Evolutionary conservation across 2,888 invertebrate species (phyloP).

Genomic region (Phrixothrix hirtus): DNA sequence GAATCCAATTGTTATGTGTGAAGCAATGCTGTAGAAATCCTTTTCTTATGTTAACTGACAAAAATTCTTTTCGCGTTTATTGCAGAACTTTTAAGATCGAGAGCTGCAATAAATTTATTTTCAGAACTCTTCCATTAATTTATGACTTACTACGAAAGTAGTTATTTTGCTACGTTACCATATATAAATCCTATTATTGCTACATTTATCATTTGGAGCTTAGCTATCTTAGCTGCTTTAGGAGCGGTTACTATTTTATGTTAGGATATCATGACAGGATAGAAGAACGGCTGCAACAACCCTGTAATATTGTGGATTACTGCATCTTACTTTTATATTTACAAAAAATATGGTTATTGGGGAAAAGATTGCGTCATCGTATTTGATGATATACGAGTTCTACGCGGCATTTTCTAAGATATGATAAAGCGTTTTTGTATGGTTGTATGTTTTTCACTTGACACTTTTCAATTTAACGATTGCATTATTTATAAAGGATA

Average conservation of each 20-base stretch:
- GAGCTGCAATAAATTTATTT: neutral
- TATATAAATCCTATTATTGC: constrained; percentile 1
- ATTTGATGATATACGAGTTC: constrained; percentile 28
- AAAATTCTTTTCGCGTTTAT: too few relatives aligned
- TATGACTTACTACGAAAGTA: neutral
- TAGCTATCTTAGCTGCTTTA: constrained; percentile 7
- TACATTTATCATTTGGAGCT: constrained; percentile 10
- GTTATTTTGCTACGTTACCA: neutral
- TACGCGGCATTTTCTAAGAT: constrained; percentile 20
- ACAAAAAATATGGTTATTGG: constrained; percentile 29
- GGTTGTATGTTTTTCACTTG: constrained; percentile 23
- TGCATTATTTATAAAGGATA: constrained; percentile 21
- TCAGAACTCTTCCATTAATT: too few relatives aligned
- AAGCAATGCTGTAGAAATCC: neutral
- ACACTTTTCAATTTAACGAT: constrained; percentile 22
- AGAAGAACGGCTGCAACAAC: constrained; percentile 3
- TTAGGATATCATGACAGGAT: constrained; percentile 10
- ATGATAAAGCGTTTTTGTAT: constrained; percentile 26
- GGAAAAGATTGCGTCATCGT: constrained; percentile 28
- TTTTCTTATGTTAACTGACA: too few relatives aligned
- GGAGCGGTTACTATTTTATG: constrained; percentile 7
- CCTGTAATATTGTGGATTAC: constrained; percentile 23
- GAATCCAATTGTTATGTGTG: too few relatives aligned
- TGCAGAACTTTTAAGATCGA: neutral
- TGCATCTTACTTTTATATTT: constrained; percentile 17